Evolutionary conservation across 2,888 invertebrate species (phyloP), one percentile per base, ranked within the genome.

Genomic region (Neoaliturus tenellus): DNA sequence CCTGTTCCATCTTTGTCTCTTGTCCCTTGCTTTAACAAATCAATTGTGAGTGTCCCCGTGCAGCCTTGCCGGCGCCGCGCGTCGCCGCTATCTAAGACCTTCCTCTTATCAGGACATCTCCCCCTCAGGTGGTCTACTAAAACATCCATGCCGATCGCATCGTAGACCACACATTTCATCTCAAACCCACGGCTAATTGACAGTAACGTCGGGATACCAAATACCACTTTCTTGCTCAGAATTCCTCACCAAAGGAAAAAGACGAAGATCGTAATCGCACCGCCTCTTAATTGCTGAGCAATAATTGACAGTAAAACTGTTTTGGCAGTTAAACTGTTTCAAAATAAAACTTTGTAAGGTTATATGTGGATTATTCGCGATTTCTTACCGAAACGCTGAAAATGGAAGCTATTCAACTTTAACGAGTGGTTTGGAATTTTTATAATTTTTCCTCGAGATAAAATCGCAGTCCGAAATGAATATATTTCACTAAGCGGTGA

Each of bases 241-340:
- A 8, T 44, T 12, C 12, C 12, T 12, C 14, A 44, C 14, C 17
- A 44, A 44, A 44, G 44, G 8, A 31, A 31, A 62, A 28, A 62
- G 31, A 12, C n/a, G 44, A 44, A 14, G 28, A 20, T 62, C 62
- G 28, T 20, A 20, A 62, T 31, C 62, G 62, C 10, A 23, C 17
- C 35, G 23, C 20, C 20, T 2, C 8, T 5, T 28, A 62, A 62
- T 28, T 62, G 62, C 28, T 62, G 14, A 23, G 4, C n/a, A 2
- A 39, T 69, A 69, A 69, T 69, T 69, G 69, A 39, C 39, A 20
- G 33, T 67, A 33, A 69, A 35, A 10, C 35, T 69, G 69, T 69
- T 69, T 67, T 20, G 69, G 69, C 33, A 23, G 33, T 33, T 35
- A 69, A 69, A 39, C n/a, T 12, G 69, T 35, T 62, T 20, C 51